Evolutionary conservation across 2,888 invertebrate species (phyloP), one percentile per base, ranked within the genome.

Genomic region (Plebejus anna): DNA sequence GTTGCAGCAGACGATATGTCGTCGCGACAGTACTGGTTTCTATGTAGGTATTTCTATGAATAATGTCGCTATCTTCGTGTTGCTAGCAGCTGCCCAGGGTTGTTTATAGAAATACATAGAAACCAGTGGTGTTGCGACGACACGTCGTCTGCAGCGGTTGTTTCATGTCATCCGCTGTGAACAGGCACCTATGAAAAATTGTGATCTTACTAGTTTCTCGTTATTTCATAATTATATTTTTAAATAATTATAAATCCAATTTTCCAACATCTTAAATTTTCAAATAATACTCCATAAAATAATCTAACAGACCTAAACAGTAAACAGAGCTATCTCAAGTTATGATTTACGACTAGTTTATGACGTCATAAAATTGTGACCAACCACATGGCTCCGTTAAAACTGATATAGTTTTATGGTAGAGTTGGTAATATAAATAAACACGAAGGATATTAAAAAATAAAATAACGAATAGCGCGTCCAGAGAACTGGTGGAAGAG

Each of bases 321-420:
- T 7, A 59, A 59, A 59, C n/a, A 59, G 5, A 22, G 59, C 59
- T 59, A 59, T 59, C 59, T 22, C 16, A 5, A 22, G 22, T n/a
- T 59, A 59, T 59, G 16, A 59, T 59, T 59, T 59, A 59, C 22
- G 59, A 59, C 59, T 59, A 22, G 59, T 59, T 59, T 59, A 61
- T 28, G 57, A 75, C 13, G 75, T 42, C 57, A 42, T 75, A 38
- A 75, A 75, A 61, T n/a, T 61, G 61, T 75, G 57, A 75, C 61
- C 42, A 75, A 61, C 38, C 13, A 75, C 59, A 61, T 59, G 61
- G 36, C 61, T 61, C 42, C 61, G 42, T 42, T 61, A 75, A 59
- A 59, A 22, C 59, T 59, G 59, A 22, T 59, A 59, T n/a, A 59
- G 59, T n/a, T 59, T 55, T 59, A 59, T 59, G 22, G 2, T n/a